A percentile compares a stretch with the other conserved stretches of the same genome.
phyloP scores from a whole-genome alignment of 2,888 invertebrate genomes.

The Emesis furor region DNA sequence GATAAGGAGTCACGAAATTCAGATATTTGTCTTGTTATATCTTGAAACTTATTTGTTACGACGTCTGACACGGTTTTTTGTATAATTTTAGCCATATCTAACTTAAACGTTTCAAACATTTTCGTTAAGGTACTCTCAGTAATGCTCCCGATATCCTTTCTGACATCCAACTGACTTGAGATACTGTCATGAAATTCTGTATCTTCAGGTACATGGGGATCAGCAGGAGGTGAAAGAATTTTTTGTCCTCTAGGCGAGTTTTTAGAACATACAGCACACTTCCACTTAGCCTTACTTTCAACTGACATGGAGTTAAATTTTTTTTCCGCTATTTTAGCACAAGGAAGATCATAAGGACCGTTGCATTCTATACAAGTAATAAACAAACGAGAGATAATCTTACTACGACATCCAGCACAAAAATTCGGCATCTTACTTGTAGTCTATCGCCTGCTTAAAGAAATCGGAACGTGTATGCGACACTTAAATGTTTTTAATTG shows the following conservation, averaged over 20 bases:
- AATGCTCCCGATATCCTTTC: background rate
- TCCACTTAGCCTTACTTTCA: background rate
- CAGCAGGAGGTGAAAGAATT: background rate
- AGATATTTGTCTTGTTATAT: background rate
- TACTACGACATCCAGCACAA: too few relatives aligned
- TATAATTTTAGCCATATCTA: background rate
- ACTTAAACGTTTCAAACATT: background rate
- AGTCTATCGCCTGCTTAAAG: background rate
- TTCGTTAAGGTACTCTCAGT: background rate
- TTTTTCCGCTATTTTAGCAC: background rate
- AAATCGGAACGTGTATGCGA: background rate
- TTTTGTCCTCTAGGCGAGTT: background rate
- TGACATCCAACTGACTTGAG: too few relatives aligned
- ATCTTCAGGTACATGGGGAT: background rate
- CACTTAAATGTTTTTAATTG: background rate
- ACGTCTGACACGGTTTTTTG: background rate
- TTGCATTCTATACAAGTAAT: background rate
- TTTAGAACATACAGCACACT: background rate
- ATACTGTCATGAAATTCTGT: background rate
- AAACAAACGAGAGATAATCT: background rate
- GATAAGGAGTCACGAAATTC: background rate
- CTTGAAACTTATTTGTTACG: background rate
- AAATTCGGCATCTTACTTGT: background rate
- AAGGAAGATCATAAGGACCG: background rate
- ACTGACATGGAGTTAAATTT: background rate